Evolutionary conservation across 2,888 invertebrate genomes (phyloP).

Genomic region (Drepanosiphum platanoidis): DNA sequence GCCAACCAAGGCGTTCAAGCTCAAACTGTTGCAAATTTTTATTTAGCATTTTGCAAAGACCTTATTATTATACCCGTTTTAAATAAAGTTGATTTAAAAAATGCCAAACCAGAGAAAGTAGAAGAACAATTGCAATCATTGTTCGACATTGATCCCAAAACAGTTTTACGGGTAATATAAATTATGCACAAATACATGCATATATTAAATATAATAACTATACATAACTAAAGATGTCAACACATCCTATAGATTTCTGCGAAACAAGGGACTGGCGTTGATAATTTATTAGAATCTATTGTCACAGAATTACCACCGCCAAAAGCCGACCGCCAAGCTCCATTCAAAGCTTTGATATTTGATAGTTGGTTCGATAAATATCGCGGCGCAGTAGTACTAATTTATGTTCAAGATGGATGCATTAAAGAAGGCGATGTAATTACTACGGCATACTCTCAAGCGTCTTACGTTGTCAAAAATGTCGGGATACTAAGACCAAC

Average conservation of each 20-base stretch:
- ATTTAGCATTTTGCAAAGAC: conserved; percentile 85
- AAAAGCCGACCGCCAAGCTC: conserved; percentile 70
- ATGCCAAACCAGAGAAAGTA: conserved; percentile 87
- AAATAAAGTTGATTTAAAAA: conserved; percentile 95
- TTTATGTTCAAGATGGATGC: conserved; percentile 81
- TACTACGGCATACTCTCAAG: conserved; percentile 76
- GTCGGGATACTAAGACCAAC: conserved; percentile 83
- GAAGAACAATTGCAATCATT: conserved; percentile 80
- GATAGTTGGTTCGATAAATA: conserved; percentile 91
- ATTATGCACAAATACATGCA: not conserved
- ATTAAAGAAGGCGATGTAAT: conserved; percentile 81
- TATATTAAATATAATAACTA: not conserved
- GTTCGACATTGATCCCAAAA: conserved; percentile 81
- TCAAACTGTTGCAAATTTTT: conserved; percentile 97
- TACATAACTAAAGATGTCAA: not conserved
- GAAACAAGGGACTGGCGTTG: conserved; percentile 87
- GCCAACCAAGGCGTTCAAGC: conserved; percentile 95
- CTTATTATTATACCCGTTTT: conserved; percentile 89
- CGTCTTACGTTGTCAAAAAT: conserved; percentile 81
- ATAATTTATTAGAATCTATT: conserved; percentile 79
- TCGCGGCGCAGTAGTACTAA: conserved; percentile 81
- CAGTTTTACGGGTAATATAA: conserved; percentile 76
- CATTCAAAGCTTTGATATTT: conserved; percentile 85
- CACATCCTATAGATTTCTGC: conserved; percentile 78
- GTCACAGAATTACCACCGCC: conserved; percentile 84